Percentiles rank a stretch among this genome's conserved stretches.
These are phyloP conservation scores for Acanthosepion lycidas DNA, from an alignment of 2,888 invertebrate genomes.

Conservation along the genomic window DNA sequence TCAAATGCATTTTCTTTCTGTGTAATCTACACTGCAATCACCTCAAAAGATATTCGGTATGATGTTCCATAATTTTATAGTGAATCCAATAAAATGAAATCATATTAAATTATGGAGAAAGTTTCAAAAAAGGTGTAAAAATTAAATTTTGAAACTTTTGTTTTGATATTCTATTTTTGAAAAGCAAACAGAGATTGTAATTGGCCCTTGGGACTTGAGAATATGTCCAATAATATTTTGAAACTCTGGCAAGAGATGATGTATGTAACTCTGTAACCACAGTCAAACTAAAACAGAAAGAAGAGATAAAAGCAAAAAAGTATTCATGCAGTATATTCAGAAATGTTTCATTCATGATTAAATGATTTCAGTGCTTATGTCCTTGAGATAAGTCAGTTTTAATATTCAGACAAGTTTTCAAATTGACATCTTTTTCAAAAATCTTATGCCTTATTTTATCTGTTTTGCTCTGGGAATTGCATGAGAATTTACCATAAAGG, in stretches of 20 bases:
- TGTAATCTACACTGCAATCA: not conserved
- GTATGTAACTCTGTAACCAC: not conserved
- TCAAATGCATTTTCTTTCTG: not conserved
- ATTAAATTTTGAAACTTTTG: not conserved
- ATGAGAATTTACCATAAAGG: too few species aligned
- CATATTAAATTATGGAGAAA: conserved; percentile 16
- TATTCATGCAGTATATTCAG: too few species aligned
- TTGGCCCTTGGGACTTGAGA: not conserved
- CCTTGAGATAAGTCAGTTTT: too few species aligned
- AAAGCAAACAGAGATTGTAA: not conserved
- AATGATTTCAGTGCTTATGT: too few species aligned
- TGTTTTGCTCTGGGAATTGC: too few species aligned
- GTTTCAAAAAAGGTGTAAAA: not conserved
- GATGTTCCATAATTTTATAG: not conserved
- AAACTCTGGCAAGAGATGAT: not conserved
- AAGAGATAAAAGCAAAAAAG: too few species aligned
- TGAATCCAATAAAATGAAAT: not conserved
- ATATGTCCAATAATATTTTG: not conserved
- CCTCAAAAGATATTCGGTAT: not conserved
- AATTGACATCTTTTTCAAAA: too few species aligned
- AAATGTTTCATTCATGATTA: too few species aligned
- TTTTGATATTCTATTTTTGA: not conserved
- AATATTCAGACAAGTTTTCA: too few species aligned
- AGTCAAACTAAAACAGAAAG: too few species aligned
- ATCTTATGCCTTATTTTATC: too few species aligned